These are phyloP conservation scores for Limnephilus auricula DNA, from an alignment of 2,888 invertebrate species.

Conservation along the genomic window DNA sequence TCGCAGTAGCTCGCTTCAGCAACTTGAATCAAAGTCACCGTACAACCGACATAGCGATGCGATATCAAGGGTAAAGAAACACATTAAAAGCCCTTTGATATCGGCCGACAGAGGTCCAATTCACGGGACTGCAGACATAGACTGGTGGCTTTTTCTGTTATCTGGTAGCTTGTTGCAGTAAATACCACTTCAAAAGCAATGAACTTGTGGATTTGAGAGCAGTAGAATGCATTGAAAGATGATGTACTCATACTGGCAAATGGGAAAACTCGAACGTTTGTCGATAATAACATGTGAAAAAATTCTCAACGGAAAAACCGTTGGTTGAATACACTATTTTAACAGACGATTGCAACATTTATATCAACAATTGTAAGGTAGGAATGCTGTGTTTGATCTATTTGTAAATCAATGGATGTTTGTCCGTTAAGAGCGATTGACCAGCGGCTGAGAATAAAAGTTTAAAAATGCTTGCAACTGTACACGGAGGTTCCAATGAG, in stretches of 20 bases:
- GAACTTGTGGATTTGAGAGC: background rate
- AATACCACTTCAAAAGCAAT: slow-evolving; percentile 31
- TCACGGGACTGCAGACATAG: background rate
- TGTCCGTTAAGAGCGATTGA: too few species aligned
- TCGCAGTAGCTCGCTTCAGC: background rate
- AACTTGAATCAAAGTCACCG: background rate
- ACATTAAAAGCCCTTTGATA: slow-evolving; percentile 2
- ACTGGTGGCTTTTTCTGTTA: slow-evolving; percentile 4
- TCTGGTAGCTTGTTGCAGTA: background rate
- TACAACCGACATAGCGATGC: background rate
- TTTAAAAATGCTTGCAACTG: too few species aligned
- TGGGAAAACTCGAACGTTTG: background rate
- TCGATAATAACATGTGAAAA: background rate
- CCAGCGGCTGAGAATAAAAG: too few species aligned
- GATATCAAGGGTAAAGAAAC: background rate
- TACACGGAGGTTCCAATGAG: too few species aligned
- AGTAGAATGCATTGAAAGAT: background rate
- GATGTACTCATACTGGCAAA: background rate
- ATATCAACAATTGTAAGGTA: too few species aligned
- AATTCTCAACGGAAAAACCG: too few species aligned
- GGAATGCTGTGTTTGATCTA: too few species aligned
- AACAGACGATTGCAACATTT: too few species aligned
- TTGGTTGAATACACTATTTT: too few species aligned
- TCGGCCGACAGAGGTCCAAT: background rate
- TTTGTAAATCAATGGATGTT: too few species aligned